phyloP scores from a whole-genome alignment of 1,140 invertebrate species.

The Venustaconcha ellipsiformis region DNA sequence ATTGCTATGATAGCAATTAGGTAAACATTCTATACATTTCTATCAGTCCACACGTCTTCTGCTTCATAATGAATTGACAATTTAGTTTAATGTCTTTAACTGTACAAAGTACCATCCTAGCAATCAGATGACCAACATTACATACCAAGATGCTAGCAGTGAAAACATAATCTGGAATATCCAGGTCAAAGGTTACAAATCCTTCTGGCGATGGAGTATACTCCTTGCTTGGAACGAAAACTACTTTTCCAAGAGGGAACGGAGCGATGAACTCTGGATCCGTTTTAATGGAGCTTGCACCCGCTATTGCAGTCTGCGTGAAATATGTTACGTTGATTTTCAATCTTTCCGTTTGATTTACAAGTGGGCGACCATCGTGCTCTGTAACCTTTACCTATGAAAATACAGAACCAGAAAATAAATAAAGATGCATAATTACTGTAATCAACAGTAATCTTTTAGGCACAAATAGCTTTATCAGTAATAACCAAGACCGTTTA shows the following conservation, averaged over 20 bases:
- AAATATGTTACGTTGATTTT: slow-evolving; percentile 18
- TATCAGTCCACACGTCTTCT: no score
- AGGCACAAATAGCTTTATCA: no score
- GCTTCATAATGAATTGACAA: no score
- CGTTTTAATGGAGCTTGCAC: no score
- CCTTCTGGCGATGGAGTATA: slow-evolving; percentile 4
- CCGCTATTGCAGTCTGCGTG: slow-evolving; percentile 3
- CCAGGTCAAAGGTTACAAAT: slow-evolving; percentile 4
- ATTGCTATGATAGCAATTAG: no score
- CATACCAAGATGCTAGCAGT: slow-evolving; percentile 17
- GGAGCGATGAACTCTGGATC: slow-evolving; percentile 6
- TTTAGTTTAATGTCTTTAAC: no score
- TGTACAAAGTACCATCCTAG: not conserved
- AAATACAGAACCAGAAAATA: no score
- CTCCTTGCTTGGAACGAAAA: not conserved
- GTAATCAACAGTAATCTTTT: no score
- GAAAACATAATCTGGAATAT: slow-evolving; percentile 2
- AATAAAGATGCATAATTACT: no score
- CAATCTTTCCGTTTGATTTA: not conserved
- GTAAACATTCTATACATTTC: no score
- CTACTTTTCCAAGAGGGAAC: slow-evolving; percentile 8
- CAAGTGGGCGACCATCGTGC: slow-evolving; percentile 28
- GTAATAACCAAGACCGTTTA: no score
- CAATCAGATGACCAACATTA: not conserved
- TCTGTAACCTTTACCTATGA: slow-evolving; percentile 14